These are phyloP conservation scores for Nebria brevicollis DNA, from an alignment of 2,888 invertebrate genomes.

Conservation along the genomic window DNA sequence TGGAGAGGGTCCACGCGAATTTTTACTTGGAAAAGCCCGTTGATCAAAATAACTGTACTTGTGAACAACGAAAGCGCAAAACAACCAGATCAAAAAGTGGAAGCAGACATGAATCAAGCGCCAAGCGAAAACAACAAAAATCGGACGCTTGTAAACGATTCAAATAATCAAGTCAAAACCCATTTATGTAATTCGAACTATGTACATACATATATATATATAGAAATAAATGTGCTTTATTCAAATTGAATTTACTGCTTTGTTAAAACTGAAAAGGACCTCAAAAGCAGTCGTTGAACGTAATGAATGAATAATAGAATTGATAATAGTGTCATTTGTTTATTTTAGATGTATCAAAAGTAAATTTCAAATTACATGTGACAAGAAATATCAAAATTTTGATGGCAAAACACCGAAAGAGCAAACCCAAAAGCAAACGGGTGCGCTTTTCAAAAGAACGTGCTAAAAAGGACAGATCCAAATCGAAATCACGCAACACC, in stretches of 20 bases:
- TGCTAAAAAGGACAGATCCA: neutral
- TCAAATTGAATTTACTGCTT: neutral
- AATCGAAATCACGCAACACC: neutral
- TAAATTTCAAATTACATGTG: neutral
- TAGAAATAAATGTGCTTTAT: neutral
- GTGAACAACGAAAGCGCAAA: neutral
- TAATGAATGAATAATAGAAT: too few relatives aligned
- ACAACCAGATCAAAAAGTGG: neutral
- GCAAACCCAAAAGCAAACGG: neutral
- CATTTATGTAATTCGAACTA: neutral
- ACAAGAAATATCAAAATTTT: neutral
- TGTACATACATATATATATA: too few relatives aligned
- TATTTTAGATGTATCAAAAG: neutral
- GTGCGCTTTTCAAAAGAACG: neutral
- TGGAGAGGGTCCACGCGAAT: slow-evolving; percentile 23
- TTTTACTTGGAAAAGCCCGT: neutral
- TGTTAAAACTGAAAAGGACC: too few relatives aligned
- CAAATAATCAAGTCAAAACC: neutral
- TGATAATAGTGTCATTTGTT: neutral
- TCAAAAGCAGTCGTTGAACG: too few relatives aligned
- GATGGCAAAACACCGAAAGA: neutral
- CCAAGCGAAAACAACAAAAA: neutral
- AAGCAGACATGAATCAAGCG: neutral
- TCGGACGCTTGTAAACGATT: neutral
- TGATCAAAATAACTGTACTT: neutral